These are phyloP conservation scores for Cnemophilus loriae DNA, from an alignment of 2,113 vertebrate genomes.

Conservation along the genomic window DNA sequence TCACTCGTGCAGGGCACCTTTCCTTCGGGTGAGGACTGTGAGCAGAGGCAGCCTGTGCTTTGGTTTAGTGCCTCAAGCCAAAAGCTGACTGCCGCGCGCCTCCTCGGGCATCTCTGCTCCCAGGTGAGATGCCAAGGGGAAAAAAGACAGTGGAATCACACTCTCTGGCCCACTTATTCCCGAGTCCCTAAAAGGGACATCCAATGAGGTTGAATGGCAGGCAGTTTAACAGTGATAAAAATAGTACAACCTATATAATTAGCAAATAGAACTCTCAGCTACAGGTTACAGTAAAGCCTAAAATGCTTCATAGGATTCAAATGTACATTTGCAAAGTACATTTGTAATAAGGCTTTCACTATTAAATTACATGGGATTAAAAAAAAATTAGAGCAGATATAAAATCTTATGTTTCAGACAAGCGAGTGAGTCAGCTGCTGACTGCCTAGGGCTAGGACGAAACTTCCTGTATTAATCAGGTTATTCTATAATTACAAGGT, in stretches of 20 bases:
- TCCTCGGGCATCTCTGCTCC: background rate
- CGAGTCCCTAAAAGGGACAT: slow-evolving; percentile 20
- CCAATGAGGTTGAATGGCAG: slow-evolving; percentile 54
- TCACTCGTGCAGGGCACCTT: background rate
- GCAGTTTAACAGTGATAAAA: slow-evolving; percentile 54
- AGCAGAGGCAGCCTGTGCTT: background rate
- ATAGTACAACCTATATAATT: slow-evolving; percentile 64
- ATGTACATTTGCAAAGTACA: background rate
- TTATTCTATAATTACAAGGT: slow-evolving; percentile 64
- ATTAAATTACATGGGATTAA: background rate
- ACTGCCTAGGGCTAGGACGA: slow-evolving; percentile 61
- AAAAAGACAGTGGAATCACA: background rate
- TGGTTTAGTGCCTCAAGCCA: background rate
- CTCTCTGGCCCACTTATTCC: slow-evolving; percentile 52
- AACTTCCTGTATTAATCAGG: slow-evolving; percentile 67
- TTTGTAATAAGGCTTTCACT: background rate
- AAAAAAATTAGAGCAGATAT: slow-evolving; percentile 34
- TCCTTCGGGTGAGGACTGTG: background rate
- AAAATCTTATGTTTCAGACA: slow-evolving; percentile 44
- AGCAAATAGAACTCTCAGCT: slow-evolving; percentile 42
- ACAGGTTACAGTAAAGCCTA: slow-evolving; percentile 30
- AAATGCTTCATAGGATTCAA: slow-evolving; percentile 28
- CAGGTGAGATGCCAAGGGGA: background rate
- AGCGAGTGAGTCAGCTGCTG: slow-evolving; percentile 60
- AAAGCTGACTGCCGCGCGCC: background rate